Conservation (phyloP, 2,888 invertebrate genomes). For the Buathra laborator region DNA sequence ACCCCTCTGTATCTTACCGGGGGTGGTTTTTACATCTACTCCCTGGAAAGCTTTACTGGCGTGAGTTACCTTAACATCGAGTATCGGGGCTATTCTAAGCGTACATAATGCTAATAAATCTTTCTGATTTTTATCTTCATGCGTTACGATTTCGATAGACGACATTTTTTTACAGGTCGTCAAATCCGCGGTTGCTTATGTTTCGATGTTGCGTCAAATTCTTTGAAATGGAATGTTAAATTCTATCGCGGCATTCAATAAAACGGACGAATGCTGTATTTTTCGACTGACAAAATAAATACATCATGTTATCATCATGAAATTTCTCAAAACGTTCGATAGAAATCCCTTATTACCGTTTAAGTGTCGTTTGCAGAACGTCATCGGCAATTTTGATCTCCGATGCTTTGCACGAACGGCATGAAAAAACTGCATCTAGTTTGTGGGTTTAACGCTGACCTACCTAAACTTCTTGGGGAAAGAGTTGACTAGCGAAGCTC, state of each 20-base stretch:
- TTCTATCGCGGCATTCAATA: not conserved
- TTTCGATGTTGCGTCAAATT: not conserved
- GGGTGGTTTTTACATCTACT: not conserved
- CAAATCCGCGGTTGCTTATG: not conserved
- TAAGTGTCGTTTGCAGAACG: too few species aligned
- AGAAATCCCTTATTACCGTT: too few species aligned
- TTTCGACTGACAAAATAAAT: too few species aligned
- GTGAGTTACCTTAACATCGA: not conserved
- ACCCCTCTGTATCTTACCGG: not conserved
- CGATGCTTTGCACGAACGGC: too few species aligned
- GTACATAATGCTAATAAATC: not conserved
- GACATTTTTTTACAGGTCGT: not conserved
- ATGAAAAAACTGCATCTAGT: too few species aligned
- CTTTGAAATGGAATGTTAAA: not conserved
- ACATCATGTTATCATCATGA: too few species aligned
- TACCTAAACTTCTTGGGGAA: too few species aligned
- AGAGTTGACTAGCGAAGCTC: too few species aligned
- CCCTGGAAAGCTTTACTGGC: not conserved
- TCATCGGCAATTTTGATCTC: too few species aligned
- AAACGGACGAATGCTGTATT: not conserved
- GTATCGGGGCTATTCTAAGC: not conserved
- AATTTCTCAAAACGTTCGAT: too few species aligned
- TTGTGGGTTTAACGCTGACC: too few species aligned
- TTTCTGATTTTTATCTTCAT: not conserved
- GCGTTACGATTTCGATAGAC: not conserved